These are phyloP conservation scores for Pseudochirops cupreus DNA, from an alignment of 2,797 vertebrate genomes.

Conservation along the genomic window DNA sequence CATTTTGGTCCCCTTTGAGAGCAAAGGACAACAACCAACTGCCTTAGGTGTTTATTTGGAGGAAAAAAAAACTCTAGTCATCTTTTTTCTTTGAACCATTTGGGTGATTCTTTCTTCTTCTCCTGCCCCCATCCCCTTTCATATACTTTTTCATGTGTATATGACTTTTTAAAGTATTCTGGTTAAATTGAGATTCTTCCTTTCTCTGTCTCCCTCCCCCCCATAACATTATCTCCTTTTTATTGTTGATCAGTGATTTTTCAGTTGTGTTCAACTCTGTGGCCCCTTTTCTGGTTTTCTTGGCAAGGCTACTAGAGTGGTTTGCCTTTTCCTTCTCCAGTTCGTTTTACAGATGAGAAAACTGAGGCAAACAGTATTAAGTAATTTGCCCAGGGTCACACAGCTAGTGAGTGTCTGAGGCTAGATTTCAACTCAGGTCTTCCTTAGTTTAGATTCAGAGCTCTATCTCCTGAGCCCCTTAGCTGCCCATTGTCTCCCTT, in stretches of 20 bases:
- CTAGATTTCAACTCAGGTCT: neutral
- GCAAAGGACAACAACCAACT: too few relatives aligned
- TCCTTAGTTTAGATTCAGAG: neutral
- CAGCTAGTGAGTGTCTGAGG: neutral
- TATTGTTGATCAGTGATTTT: neutral
- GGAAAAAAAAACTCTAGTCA: too few relatives aligned
- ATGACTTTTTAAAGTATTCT: too few relatives aligned
- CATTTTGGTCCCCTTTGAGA: too few relatives aligned
- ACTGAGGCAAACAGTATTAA: neutral
- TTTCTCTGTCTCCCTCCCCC: neutral
- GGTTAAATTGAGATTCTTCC: neutral
- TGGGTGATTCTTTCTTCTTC: too few relatives aligned
- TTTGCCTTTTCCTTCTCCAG: neutral
- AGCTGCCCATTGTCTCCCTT: neutral
- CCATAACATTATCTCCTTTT: neutral
- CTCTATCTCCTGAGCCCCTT: neutral
- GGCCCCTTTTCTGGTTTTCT: neutral
- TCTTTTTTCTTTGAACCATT: too few relatives aligned
- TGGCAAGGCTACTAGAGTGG: neutral
- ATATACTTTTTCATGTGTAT: too few relatives aligned
- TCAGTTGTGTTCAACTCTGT: neutral
- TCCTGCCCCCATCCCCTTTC: too few relatives aligned
- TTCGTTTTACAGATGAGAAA: neutral
- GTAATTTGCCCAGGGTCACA: neutral
- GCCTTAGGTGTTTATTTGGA: too few relatives aligned